Conservation (phyloP, 2,888 invertebrate genomes). For the Megaustenia siamemsis region DNA sequence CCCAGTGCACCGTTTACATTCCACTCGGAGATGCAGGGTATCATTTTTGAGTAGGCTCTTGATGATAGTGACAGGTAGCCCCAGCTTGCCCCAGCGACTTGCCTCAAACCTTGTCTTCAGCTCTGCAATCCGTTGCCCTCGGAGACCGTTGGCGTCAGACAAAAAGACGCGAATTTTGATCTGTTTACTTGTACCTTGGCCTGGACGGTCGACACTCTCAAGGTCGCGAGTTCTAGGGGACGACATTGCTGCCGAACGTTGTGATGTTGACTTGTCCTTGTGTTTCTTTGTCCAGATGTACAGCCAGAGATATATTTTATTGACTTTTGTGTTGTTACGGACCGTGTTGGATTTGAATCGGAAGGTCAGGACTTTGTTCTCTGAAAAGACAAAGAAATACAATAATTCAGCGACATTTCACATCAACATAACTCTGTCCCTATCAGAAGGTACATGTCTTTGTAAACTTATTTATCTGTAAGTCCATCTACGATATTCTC, state of each 20-base stretch:
- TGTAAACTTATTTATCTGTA: no score
- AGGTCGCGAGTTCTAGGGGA: slow-evolving; percentile 20
- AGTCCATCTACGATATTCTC: no score
- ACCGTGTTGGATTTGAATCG: not conserved
- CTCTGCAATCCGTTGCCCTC: slow-evolving; percentile 31
- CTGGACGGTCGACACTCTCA: not conserved
- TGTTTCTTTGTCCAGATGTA: slow-evolving; percentile 27
- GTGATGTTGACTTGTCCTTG: not conserved
- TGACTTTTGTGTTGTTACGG: not conserved
- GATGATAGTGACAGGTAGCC: slow-evolving; percentile 36
- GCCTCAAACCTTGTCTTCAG: slow-evolving; percentile 19
- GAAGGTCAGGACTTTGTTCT: slow-evolving; percentile 20
- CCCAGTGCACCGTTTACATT: slow-evolving; percentile 52
- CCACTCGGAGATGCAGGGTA: slow-evolving; percentile 42
- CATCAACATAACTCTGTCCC: no score
- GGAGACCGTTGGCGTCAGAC: slow-evolving; percentile 27
- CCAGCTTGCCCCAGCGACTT: slow-evolving; percentile 20
- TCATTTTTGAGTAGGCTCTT: not conserved
- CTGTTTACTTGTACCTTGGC: not conserved
- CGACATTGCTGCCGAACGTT: not conserved
- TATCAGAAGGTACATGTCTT: no score
- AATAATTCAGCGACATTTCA: no score
- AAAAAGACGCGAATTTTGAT: slow-evolving; percentile 42
- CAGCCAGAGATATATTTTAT: not conserved
- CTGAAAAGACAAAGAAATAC: slow-evolving; percentile 17